Evolutionary conservation across 2,888 invertebrate species (phyloP).

Genomic region (Psococerastis gibbosa): DNA sequence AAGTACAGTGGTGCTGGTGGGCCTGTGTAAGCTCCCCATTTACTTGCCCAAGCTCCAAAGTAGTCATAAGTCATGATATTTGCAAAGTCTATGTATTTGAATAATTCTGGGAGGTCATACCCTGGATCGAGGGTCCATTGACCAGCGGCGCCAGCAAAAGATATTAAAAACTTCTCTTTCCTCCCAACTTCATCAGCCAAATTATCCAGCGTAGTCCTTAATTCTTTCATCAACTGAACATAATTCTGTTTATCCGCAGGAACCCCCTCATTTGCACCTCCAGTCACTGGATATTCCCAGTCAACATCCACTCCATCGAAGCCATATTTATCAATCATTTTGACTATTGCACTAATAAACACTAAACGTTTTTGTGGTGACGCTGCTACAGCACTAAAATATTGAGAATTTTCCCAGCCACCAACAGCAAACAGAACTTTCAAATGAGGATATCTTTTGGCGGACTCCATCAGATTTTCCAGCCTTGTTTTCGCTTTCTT

Average conservation of each 20-base stretch:
- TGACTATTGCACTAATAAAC: slow-evolving; percentile 13
- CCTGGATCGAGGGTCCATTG: slow-evolving; percentile 15
- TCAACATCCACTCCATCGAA: slow-evolving; percentile 16
- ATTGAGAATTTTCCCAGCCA: slow-evolving; percentile 16
- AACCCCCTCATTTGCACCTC: slow-evolving; percentile 15
- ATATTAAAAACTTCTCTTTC: slow-evolving; percentile 13
- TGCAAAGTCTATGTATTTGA: slow-evolving; percentile 15
- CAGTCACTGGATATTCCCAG: slow-evolving; percentile 16
- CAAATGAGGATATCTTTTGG: slow-evolving; percentile 10
- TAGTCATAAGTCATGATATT: slow-evolving; percentile 16
- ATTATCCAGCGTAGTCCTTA: slow-evolving; percentile 13
- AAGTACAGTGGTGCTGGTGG: slow-evolving; percentile 15
- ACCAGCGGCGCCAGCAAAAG: slow-evolving; percentile 16
- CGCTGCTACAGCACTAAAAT: slow-evolving; percentile 14
- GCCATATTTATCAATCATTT: slow-evolving; percentile 14
- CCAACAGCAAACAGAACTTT: slow-evolving; percentile 16
- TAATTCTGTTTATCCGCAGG: slow-evolving; percentile 15
- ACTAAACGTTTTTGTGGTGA: slow-evolving; percentile 7
- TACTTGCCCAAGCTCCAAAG: slow-evolving; percentile 15
- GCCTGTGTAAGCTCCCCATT: slow-evolving; percentile 16
- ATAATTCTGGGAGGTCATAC: slow-evolving; percentile 14
- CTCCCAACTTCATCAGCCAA: slow-evolving; percentile 12
- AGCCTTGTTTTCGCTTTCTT: slow-evolving; percentile 11
- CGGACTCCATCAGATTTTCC: slow-evolving; percentile 13
- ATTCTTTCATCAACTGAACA: slow-evolving; percentile 14